A percentile compares a stretch with the other conserved stretches of the same genome.
phyloP scores from a whole-genome alignment of 2,113 vertebrate genomes.

The Tichodroma muraria region DNA sequence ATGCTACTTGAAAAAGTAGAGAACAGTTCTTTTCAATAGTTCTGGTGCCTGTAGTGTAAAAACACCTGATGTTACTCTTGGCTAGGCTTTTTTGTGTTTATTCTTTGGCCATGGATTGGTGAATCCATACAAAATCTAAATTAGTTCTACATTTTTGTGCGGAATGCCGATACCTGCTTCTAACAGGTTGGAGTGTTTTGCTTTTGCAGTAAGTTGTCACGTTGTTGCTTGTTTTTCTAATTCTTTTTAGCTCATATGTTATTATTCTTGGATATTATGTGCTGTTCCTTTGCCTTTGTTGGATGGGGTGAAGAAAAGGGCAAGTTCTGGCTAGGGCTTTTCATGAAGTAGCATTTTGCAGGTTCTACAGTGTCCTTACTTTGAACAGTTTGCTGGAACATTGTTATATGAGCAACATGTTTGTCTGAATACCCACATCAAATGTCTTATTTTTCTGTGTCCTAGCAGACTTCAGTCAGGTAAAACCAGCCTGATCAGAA shows the following conservation, averaged over 20 bases:
- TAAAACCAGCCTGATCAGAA: background rate
- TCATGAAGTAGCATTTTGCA: background rate
- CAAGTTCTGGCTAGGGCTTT: background rate
- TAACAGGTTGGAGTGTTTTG: background rate
- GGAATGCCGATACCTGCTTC: background rate
- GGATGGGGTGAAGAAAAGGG: background rate
- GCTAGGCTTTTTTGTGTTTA: background rate
- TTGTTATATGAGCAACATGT: background rate
- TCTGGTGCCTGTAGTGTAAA: background rate
- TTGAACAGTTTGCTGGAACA: background rate
- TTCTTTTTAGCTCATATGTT: background rate
- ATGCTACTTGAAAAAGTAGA: background rate
- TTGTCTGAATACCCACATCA: background rate
- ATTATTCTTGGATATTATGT: background rate
- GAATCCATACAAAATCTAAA: background rate
- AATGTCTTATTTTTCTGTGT: background rate
- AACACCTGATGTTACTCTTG: background rate
- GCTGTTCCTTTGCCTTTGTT: background rate
- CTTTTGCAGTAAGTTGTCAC: background rate
- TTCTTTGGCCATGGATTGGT: background rate
- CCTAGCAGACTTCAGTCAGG: background rate
- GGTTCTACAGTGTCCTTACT: background rate
- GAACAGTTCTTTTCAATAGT: background rate
- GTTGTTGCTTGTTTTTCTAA: background rate
- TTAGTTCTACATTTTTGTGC: background rate